phyloP scores from a whole-genome alignment of 2,888 invertebrate genomes.

The Lutraria lutraria region DNA sequence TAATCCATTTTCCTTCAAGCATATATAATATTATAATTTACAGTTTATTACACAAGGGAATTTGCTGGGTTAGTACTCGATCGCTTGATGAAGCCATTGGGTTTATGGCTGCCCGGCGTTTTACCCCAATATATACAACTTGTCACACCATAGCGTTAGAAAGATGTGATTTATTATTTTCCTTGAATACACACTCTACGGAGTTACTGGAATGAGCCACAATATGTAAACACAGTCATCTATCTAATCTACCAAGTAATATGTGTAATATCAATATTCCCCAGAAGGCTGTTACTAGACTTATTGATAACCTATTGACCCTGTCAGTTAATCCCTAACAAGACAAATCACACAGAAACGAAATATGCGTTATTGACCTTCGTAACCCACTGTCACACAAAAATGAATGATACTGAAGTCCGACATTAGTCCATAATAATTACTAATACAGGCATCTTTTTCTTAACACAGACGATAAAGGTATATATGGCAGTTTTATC shows the following conservation, averaged over 20 bases:
- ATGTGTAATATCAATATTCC: constrained; percentile 3
- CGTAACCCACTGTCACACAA: not conserved
- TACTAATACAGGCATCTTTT: too few relatives aligned
- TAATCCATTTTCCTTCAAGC: not conserved
- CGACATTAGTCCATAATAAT: not conserved
- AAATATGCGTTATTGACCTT: not conserved
- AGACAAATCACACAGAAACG: not conserved
- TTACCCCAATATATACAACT: not conserved
- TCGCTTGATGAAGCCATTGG: not conserved
- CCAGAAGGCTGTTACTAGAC: not conserved
- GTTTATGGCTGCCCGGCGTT: not conserved
- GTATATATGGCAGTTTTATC: too few relatives aligned
- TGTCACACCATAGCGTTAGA: not conserved
- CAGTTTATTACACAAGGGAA: too few relatives aligned
- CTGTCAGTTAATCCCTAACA: not conserved
- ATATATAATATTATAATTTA: too few relatives aligned
- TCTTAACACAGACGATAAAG: too few relatives aligned
- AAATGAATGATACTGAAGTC: not conserved
- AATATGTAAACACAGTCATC: constrained; percentile 6
- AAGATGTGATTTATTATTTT: not conserved
- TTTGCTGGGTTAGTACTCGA: not conserved
- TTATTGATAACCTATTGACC: not conserved
- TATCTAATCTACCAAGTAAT: constrained; percentile 11
- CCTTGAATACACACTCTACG: not conserved
- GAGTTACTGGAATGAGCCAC: not conserved